phyloP scores from a whole-genome alignment of 2,888 invertebrate species.

The Dichetophora obliterata region DNA sequence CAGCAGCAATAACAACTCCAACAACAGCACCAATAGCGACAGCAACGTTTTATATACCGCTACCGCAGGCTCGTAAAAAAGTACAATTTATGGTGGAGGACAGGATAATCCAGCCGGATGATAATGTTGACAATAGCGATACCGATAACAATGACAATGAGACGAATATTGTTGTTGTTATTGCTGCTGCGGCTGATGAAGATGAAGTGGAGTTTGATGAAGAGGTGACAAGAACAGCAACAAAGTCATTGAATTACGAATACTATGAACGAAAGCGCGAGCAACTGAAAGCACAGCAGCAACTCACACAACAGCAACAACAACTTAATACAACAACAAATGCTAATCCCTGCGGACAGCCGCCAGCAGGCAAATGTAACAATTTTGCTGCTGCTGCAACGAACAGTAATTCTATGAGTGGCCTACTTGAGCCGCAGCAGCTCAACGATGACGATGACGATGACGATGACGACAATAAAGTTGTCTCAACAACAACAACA shows the following conservation, averaged over 20 bases:
- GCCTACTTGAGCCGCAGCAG: constrained; percentile 6
- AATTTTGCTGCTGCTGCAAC: constrained; percentile 5
- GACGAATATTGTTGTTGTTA: constrained; percentile 10
- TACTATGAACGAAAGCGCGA: constrained; percentile 62
- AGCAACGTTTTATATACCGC: constrained; percentile 63
- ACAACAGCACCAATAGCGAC: constrained; percentile 44
- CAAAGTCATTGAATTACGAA: constrained; percentile 57
- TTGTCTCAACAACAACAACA: constrained; percentile 37
- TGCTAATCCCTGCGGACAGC: background rate
- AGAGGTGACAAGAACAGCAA: constrained; percentile 35
- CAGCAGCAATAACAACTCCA: constrained; percentile 34
- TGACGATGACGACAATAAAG: constrained; percentile 19
- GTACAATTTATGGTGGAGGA: constrained; percentile 81
- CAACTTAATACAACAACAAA: constrained; percentile 27
- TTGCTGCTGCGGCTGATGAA: constrained; percentile 38
- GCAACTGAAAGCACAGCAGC: constrained; percentile 49
- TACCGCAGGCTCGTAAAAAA: constrained; percentile 74
- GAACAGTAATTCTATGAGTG: constrained; percentile 29
- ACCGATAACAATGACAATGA: constrained; percentile 38
- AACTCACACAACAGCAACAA: constrained; percentile 36
- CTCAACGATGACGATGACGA: background rate
- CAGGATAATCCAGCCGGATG: constrained; percentile 63
- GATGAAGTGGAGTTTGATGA: constrained; percentile 45
- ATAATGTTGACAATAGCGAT: constrained; percentile 46
- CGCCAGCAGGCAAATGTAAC: background rate